Evolutionary conservation across 2,888 invertebrate genomes (phyloP).

Genomic region (Lapara coniferarum): DNA sequence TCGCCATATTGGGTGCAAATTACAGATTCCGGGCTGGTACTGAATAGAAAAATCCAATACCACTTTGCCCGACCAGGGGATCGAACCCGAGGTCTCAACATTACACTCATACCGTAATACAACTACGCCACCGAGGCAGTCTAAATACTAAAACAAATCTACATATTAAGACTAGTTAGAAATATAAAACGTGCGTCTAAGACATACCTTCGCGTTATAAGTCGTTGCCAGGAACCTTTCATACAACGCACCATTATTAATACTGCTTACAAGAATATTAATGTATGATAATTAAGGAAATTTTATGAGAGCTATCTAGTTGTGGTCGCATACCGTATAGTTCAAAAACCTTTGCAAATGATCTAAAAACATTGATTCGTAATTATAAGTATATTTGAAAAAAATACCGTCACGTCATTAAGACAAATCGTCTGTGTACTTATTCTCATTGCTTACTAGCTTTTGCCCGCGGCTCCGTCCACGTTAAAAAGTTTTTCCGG

Average conservation of each 20-base stretch:
- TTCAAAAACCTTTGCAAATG: slow-evolving; percentile 7
- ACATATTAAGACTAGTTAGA: slow-evolving; percentile 42
- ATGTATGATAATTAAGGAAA: slow-evolving; percentile 18
- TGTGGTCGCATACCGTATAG: neutral
- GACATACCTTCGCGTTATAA: slow-evolving; percentile 8
- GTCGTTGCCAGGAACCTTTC: slow-evolving; percentile 14
- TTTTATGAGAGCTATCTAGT: slow-evolving; percentile 6
- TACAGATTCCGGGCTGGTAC: too few relatives aligned
- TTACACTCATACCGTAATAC: too few relatives aligned
- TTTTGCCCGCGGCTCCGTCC: too few relatives aligned
- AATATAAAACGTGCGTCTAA: slow-evolving; percentile 26
- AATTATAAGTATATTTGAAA: neutral
- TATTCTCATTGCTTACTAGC: too few relatives aligned
- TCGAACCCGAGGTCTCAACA: too few relatives aligned
- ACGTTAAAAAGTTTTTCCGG: too few relatives aligned
- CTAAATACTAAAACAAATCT: too few relatives aligned
- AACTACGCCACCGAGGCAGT: too few relatives aligned
- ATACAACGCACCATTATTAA: slow-evolving; percentile 13
- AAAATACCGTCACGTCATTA: neutral
- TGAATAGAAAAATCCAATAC: too few relatives aligned
- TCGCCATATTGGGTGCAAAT: too few relatives aligned
- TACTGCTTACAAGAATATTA: slow-evolving; percentile 18
- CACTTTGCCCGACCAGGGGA: too few relatives aligned
- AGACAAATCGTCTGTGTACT: too few relatives aligned
- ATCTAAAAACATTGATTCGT: neutral